These are phyloP conservation scores for Caenorhabditis angaria DNA, from an alignment of 2,888 invertebrate genomes.

Conservation along the genomic window DNA sequence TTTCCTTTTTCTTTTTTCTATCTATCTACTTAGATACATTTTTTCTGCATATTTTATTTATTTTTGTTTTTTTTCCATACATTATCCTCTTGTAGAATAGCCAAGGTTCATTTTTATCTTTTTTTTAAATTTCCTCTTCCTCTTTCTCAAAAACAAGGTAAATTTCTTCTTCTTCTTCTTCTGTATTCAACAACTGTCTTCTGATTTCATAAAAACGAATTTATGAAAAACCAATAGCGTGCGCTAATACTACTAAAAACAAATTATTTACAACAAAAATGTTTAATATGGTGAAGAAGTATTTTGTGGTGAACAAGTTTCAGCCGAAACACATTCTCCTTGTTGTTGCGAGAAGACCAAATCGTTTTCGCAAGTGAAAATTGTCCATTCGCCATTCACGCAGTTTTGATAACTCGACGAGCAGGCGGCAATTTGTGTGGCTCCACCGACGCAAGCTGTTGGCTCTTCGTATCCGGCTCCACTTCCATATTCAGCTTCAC, in stretches of 20 bases:
- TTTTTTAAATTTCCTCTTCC: no score
- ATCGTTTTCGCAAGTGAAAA: conserved; percentile 26
- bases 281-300: neutral
- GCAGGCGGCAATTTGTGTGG: conserved; percentile 23
- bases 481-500: neutral
- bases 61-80: no score
- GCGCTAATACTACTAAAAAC: neutral
- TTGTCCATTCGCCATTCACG: conserved; percentile 19
- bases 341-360: conserved; percentile 25
- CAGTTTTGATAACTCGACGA: conserved; percentile 22
- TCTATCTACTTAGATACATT: no score
- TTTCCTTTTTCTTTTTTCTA: neutral
- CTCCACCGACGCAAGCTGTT: conserved; percentile 15
- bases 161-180: no score
- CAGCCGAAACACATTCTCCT: conserved; percentile 14
- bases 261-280: neutral
- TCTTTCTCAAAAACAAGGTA: no score
- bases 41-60: no score
- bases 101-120: no score
- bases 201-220: neutral
- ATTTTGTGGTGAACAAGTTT: conserved; percentile 7
- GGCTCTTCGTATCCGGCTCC: conserved; percentile 8
- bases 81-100: no score
- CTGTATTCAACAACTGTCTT: no score
- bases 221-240: neutral